A percentile compares a stretch with the other conserved stretches of the same genome.
Evolutionary conservation across 2,797 vertebrate genomes (phyloP).

Genomic region (Pseudomugil tenellus): DNA sequence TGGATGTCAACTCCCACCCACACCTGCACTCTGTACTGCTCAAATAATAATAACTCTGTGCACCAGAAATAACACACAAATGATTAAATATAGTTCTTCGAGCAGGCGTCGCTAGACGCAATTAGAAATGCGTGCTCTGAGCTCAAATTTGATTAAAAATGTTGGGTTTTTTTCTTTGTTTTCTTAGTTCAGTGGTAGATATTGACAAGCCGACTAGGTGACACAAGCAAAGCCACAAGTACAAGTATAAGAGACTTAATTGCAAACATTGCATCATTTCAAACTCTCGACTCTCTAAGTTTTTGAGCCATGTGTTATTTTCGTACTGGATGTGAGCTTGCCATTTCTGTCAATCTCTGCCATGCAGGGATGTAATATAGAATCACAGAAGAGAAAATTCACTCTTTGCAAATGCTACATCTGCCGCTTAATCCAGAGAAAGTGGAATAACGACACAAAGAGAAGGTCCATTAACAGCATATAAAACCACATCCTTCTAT

Average conservation of each 20-base stretch:
- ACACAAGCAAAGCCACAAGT: slow-evolving; percentile 16
- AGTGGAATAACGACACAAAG: neutral
- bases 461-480: slow-evolving; percentile 12
- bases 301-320: neutral
- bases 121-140: slow-evolving; percentile 28
- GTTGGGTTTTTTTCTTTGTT: neutral
- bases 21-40: slow-evolving; percentile 73
- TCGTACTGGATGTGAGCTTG: neutral
- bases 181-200: slow-evolving; percentile 5
- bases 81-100: slow-evolving; percentile 46
- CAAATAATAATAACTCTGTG: slow-evolving; percentile 56
- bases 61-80: slow-evolving; percentile 56
- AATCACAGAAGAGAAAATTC: neutral
- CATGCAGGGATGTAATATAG: slow-evolving; percentile 6
- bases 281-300: neutral
- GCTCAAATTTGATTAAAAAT: slow-evolving; percentile 31
- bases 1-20: slow-evolving; percentile 77
- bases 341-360: slow-evolving; percentile 1
- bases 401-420: neutral
- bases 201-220: slow-evolving; percentile 8
- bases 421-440: neutral
- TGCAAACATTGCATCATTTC: neutral
- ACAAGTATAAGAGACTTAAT: slow-evolving; percentile 4
- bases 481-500: slow-evolving; percentile 25
- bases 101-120: slow-evolving; percentile 6